phyloP scores from a whole-genome alignment of 2,113 vertebrate genomes.

The Alligator mississippiensis region DNA sequence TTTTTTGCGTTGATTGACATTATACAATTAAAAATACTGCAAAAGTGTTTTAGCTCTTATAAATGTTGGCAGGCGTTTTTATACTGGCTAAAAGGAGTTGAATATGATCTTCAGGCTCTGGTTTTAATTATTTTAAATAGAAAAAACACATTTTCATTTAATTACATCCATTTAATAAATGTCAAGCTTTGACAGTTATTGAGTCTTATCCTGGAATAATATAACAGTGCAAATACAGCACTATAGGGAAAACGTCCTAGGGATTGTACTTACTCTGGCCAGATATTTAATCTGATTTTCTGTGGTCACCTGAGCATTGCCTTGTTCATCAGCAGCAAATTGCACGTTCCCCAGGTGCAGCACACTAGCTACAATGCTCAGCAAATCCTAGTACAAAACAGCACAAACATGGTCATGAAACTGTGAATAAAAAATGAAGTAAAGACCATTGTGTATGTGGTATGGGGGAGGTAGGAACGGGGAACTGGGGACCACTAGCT shows the following conservation, averaged over 20 bases:
- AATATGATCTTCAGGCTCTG: neutral
- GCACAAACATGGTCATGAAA: neutral
- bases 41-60: no score
- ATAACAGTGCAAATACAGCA: accelerated
- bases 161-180: neutral
- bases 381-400: conserved; percentile 83
- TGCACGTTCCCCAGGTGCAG: conserved; percentile 96
- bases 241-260: neutral
- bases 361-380: conserved; percentile 95
- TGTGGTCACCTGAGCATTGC: conserved; percentile 88
- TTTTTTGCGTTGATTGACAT: neutral
- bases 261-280: conserved; percentile 85
- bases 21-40: neutral
- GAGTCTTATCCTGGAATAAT: neutral
- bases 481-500: neutral
- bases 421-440: neutral
- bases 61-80: neutral
- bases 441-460: neutral
- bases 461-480: neutral
- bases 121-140: neutral
- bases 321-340: conserved; percentile 90
- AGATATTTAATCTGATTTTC: conserved; percentile 97
- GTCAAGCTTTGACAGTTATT: neutral
- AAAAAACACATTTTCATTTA: neutral
- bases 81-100: neutral